Conservation (phyloP, 2,797 vertebrate genomes). For the Chrosomus eos region DNA sequence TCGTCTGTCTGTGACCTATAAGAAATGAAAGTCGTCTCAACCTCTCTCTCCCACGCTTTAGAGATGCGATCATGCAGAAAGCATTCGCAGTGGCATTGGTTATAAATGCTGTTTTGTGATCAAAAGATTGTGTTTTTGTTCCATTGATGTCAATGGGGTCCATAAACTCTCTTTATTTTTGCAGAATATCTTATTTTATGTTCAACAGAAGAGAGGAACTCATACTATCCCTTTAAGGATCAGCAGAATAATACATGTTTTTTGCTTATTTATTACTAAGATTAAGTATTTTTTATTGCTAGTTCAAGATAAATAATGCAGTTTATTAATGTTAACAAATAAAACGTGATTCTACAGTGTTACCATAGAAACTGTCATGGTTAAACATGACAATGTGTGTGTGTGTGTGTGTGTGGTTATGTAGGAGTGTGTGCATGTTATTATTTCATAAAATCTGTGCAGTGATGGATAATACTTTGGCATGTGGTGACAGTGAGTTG, state of each 20-base stretch:
- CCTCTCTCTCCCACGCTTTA: background rate
- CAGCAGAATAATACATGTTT: background rate
- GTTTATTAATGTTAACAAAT: background rate
- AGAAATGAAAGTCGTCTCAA: background rate
- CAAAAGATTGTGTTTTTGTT: background rate
- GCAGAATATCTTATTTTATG: no score
- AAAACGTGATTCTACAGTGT: background rate
- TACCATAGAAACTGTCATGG: background rate
- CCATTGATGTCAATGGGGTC: no score
- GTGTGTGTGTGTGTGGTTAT: background rate
- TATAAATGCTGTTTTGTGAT: background rate
- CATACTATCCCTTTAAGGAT: no score
- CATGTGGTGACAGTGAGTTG: background rate
- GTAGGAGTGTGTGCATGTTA: background rate
- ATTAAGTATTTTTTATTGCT: background rate
- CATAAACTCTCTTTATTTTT: no score
- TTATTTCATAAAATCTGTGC: constrained; percentile 13
- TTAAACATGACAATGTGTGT: background rate
- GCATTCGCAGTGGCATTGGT: background rate
- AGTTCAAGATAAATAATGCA: background rate
- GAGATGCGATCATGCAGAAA: background rate
- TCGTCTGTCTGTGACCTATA: background rate
- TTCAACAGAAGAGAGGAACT: no score
- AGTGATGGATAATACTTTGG: background rate
- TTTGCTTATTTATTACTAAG: no score